Evolutionary conservation across 2,797 vertebrate species (phyloP).

Genomic region (Psittacula derbiana): DNA sequence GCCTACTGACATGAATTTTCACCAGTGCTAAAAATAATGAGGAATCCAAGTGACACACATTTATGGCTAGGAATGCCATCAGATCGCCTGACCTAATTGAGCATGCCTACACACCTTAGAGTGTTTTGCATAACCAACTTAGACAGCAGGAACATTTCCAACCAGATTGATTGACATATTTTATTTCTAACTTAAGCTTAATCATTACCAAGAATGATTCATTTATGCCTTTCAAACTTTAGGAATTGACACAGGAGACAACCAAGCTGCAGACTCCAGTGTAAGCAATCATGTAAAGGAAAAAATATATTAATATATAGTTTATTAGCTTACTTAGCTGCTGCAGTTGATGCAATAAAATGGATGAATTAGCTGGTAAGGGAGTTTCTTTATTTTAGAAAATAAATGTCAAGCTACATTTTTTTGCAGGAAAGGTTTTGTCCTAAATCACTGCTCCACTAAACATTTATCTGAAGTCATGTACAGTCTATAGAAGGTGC

Average conservation of each 20-base stretch:
- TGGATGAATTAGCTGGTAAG: slow-evolving; percentile 28
- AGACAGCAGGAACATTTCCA: slow-evolving; percentile 75
- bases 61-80: slow-evolving; percentile 63
- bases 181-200: slow-evolving; percentile 78
- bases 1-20: slow-evolving; percentile 65
- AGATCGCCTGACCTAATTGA: slow-evolving; percentile 75
- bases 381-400: slow-evolving; percentile 27
- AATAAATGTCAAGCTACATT: neutral
- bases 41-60: slow-evolving; percentile 63
- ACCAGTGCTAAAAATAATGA: slow-evolving; percentile 73
- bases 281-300: neutral
- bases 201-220: slow-evolving; percentile 68
- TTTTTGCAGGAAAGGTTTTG: neutral
- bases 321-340: slow-evolving; percentile 17
- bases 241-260: slow-evolving; percentile 27
- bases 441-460: neutral
- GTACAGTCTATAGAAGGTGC: neutral
- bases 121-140: slow-evolving; percentile 78
- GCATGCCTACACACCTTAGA: slow-evolving; percentile 72
- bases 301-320: slow-evolving; percentile 45
- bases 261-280: neutral
- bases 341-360: neutral
- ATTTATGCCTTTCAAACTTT: slow-evolving; percentile 62
- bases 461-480: neutral
- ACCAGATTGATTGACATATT: slow-evolving; percentile 78